Percentiles rank a stretch among this genome's conserved stretches.
These are phyloP conservation scores for Siniperca chuatsi DNA, from an alignment of 2,113 vertebrate species.

Conservation along the genomic window DNA sequence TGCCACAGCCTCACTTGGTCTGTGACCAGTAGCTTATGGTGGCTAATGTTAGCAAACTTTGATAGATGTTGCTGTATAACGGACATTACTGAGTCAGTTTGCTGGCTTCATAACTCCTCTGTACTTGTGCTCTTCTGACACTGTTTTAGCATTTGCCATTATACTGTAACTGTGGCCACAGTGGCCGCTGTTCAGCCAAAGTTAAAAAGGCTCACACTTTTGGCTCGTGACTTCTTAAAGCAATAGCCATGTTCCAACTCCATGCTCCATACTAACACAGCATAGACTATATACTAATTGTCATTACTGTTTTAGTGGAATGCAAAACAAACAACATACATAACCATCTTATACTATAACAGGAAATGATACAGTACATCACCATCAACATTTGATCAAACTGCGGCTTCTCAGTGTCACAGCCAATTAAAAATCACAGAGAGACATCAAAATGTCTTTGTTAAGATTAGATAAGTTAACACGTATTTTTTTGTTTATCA, in stretches of 20 bases:
- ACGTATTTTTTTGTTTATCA: background rate
- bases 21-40: background rate
- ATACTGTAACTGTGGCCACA: too few relatives aligned
- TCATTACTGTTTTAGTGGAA: background rate
- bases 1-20: background rate
- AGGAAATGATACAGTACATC: background rate
- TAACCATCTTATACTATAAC: background rate
- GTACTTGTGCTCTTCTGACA: too few relatives aligned
- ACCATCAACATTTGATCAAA: background rate
- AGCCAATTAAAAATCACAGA: background rate
- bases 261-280: background rate
- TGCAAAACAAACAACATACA: background rate
- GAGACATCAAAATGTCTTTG: background rate
- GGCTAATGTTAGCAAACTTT: background rate
- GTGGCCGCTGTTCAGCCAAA: too few relatives aligned
- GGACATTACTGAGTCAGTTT: background rate
- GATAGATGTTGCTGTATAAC: too few relatives aligned
- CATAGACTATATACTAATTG: background rate
- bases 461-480: too few relatives aligned
- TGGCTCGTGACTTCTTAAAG: background rate
- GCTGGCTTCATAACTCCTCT: too few relatives aligned
- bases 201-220: background rate
- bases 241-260: background rate
- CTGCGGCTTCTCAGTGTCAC: background rate
- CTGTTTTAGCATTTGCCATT: too few relatives aligned